Conservation (phyloP, 2,797 vertebrate species). For the Arnoldichthys spilopterus region DNA sequence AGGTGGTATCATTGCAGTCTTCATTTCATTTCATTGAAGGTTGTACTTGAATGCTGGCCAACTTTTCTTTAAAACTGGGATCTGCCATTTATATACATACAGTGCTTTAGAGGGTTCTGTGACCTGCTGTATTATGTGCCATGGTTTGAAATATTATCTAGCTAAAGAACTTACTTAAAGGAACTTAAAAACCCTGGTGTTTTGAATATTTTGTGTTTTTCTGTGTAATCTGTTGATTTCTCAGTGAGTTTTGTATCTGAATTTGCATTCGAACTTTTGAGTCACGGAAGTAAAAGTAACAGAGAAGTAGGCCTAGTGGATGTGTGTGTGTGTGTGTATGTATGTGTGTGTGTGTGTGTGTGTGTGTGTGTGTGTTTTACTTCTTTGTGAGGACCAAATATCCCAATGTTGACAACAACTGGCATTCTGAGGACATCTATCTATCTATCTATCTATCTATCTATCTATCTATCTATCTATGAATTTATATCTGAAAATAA, state of each 20-base stretch:
- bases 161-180: background rate
- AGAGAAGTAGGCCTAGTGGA: background rate
- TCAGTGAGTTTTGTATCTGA: slow-evolving; percentile 29
- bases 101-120: background rate
- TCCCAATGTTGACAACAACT: too few species aligned
- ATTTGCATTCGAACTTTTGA: slow-evolving; percentile 36
- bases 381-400: background rate
- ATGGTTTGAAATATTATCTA: background rate
- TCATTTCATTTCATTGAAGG: background rate
- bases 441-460: too few species aligned
- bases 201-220: background rate
- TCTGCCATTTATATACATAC: background rate
- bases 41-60: background rate
- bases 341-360: background rate
- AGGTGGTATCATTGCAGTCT: background rate
- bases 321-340: background rate
- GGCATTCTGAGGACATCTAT: too few species aligned
- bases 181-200: too few species aligned
- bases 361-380: background rate
- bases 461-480: too few species aligned
- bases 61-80: background rate
- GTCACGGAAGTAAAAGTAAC: background rate
- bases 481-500: too few species aligned
- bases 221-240: background rate
- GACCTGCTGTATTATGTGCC: too few species aligned